Evolutionary conservation across 2,113 vertebrate species (phyloP).

Genomic region (Lontra canadensis): DNA sequence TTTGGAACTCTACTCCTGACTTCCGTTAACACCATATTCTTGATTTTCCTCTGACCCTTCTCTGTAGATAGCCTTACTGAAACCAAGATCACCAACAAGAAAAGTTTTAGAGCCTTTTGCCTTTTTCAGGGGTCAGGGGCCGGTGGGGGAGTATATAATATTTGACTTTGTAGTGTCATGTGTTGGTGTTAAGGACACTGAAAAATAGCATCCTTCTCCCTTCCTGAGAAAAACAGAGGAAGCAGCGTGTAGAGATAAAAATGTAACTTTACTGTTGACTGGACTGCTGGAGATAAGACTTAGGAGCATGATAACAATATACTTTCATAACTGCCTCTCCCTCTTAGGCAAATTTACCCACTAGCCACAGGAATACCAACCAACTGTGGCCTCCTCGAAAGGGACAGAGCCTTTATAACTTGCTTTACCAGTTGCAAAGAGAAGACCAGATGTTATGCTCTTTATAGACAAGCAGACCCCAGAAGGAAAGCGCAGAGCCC

Average conservation of each 20-base stretch:
- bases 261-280: not conserved
- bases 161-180: not conserved
- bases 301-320: not conserved
- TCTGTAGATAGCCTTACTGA: not conserved
- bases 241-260: not conserved
- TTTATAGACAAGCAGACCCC: not conserved
- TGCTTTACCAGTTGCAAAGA: not conserved
- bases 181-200: not conserved
- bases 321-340: not conserved
- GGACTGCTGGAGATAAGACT: not conserved
- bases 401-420: not conserved
- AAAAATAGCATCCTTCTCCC: not conserved
- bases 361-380: not conserved
- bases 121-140: not conserved
- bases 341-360: not conserved
- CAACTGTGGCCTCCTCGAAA: fast-evolving
- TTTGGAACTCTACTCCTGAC: not conserved
- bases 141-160: not conserved
- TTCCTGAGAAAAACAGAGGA: not conserved
- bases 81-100: not conserved
- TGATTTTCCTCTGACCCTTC: not conserved
- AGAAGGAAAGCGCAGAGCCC: not conserved
- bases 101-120: not conserved
- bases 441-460: not conserved
- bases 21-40: not conserved